A percentile compares a stretch with the other conserved stretches of the same genome.
Conservation (phyloP, 2,113 vertebrate genomes). For the Syngnathus scovelli region DNA sequence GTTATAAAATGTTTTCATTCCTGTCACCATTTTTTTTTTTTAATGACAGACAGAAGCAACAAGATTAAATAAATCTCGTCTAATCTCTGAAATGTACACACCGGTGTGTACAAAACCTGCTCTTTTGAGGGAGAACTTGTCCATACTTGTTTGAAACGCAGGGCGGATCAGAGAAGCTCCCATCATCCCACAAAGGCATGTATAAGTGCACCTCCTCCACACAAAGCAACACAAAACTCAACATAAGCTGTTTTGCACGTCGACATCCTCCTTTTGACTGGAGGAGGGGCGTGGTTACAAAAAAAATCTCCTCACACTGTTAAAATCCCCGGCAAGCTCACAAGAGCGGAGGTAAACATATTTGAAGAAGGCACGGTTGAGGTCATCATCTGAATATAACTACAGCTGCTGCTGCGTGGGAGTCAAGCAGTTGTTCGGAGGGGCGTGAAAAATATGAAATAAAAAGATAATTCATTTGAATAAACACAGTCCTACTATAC, state of each 20-base stretch:
- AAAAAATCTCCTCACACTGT: constrained; percentile 13
- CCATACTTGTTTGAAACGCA: constrained; percentile 24
- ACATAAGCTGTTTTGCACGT: constrained; percentile 5
- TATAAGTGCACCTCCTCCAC: constrained; percentile 22
- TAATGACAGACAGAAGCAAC: neutral
- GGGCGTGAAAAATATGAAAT: constrained; percentile 18
- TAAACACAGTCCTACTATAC: neutral
- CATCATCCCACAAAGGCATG: constrained; percentile 31
- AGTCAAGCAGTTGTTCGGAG: constrained; percentile 36
- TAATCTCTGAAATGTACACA: neutral
- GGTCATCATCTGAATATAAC: constrained; percentile 61
- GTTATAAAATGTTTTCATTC: neutral
- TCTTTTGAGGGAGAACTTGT: constrained; percentile 15
- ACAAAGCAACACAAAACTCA: constrained; percentile 3
- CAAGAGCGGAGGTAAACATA: constrained; percentile 25
- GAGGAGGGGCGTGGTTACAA: neutral
- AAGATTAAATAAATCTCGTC: neutral
- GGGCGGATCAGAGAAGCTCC: constrained; percentile 17
- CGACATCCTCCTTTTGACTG: constrained; percentile 15
- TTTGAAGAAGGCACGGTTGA: constrained; percentile 42
- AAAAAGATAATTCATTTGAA: neutral
- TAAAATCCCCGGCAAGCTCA: constrained; percentile 1
- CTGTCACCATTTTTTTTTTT: neutral
- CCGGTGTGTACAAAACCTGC: neutral
- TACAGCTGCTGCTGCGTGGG: constrained; percentile 57